Base-by-base conservation (phyloP, 2,113 vertebrate genomes). In the Heliornis fulica region DNA sequence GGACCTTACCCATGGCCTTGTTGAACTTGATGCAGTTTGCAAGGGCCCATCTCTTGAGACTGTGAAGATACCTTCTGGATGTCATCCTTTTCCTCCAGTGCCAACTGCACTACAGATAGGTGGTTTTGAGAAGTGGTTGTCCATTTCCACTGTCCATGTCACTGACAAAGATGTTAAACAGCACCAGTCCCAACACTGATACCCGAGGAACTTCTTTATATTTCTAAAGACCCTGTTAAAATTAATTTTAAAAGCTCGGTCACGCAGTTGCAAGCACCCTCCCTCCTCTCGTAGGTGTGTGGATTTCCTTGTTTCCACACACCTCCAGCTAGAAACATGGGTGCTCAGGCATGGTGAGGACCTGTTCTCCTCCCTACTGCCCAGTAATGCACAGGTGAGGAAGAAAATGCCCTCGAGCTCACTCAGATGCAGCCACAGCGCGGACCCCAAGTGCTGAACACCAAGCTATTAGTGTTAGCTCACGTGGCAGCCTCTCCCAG, bases 341-440 rank as follows among this genome's bases (percentile, higher is more conserved):
- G 15, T 53, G 9, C 14, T 56, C 15, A 4, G 21, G 53, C 19
- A 64, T 40, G 28, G 10, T 40, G n/a, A 74, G 60, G 19, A 8
- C 26, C 20, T 19, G 5, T 38, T 6, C 29, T 70, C 29, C 29
- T 84, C 45, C 50, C 40, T 26, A 13, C 10, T 56, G 56, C 22
- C 11, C 40, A n/a, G 6, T 31, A 64, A 25, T 0, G 4, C 15
- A 13, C 22, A 60, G 12, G 23, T 11, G 20, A 31, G 14, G 20
- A 22, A 15, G 48, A 22, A 40, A 46, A 4, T 3, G 19, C 1
- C 3, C 26, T 40, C 7, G 15, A 77, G 40, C 29, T 81, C 43
- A 51, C 32, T 31, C 7, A 11, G 18, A 3, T 0, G 0, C 9
- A 10, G 3, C 8, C 3, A 0, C 31, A 54, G 25, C 0, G 0